phyloP scores from a whole-genome alignment of 2,797 vertebrate species.

The Tenualosa ilisha region DNA sequence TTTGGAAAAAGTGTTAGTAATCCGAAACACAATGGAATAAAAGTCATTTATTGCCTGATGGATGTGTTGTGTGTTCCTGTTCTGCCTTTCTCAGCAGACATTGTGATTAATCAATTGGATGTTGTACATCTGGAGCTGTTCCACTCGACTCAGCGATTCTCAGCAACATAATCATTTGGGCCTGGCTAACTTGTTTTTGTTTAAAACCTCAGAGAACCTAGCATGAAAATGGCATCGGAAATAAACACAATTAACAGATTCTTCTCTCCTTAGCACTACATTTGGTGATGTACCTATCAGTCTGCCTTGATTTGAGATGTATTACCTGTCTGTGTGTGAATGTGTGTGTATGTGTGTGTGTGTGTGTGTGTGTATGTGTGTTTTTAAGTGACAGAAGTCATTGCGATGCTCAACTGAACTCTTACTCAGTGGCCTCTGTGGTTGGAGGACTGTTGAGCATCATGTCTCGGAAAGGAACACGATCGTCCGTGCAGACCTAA shows the following conservation, averaged over 20 bases:
- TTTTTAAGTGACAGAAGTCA: constrained; percentile 25
- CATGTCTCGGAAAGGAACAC: background rate
- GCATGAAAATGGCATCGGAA: background rate
- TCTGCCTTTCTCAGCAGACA: constrained; percentile 23
- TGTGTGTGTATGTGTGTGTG: constrained; percentile 26
- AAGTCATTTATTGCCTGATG: constrained; percentile 75
- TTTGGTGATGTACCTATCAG: background rate
- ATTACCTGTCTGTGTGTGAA: background rate
- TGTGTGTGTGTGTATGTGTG: constrained; percentile 34
- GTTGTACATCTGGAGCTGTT: background rate
- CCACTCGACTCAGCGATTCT: background rate
- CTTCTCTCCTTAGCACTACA: background rate
- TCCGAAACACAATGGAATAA: constrained; percentile 72
- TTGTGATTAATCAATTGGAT: background rate
- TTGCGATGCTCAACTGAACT: constrained; percentile 51
- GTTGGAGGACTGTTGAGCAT: background rate
- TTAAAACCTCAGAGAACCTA: background rate
- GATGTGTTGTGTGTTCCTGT: constrained; percentile 48
- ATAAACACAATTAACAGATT: background rate
- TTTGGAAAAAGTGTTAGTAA: constrained; percentile 66
- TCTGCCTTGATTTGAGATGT: background rate
- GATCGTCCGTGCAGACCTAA: background rate
- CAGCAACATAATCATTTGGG: background rate
- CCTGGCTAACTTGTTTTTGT: constrained; percentile 1
- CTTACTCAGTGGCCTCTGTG: constrained; percentile 28